Evolutionary conservation across 2,888 invertebrate species (phyloP).

Genomic region (Dynastes tityus): DNA sequence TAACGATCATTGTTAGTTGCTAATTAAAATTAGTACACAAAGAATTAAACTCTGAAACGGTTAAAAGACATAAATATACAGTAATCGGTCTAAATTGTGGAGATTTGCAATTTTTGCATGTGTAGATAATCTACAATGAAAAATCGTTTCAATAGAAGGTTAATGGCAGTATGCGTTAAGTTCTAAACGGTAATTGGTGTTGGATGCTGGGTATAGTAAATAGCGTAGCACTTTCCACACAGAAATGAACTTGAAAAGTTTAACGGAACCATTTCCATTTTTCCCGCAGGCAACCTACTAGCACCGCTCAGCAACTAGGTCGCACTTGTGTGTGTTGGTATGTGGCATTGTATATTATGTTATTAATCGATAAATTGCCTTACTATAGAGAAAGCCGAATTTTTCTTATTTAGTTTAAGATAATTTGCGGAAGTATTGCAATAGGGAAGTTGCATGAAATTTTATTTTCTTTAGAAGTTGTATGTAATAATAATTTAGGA

Average conservation of each 20-base stretch:
- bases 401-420: too few relatives aligned
- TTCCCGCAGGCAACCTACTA: slow-evolving; percentile 35
- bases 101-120: too few relatives aligned
- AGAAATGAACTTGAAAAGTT: slow-evolving; percentile 36
- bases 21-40: slow-evolving; percentile 1
- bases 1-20: not conserved
- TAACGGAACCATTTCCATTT: slow-evolving; percentile 46
- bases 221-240: slow-evolving; percentile 31
- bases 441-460: too few relatives aligned
- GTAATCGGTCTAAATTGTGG: not conserved
- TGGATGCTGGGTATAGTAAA: too few relatives aligned
- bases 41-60: not conserved
- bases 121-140: not conserved
- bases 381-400: too few relatives aligned
- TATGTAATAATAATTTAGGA: too few relatives aligned
- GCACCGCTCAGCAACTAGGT: slow-evolving; percentile 16
- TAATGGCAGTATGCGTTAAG: slow-evolving; percentile 19
- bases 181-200: slow-evolving; percentile 17
- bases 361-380: too few relatives aligned
- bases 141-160: slow-evolving; percentile 13
- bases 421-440: too few relatives aligned
- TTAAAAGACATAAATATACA: not conserved
- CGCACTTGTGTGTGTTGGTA: slow-evolving; percentile 1
- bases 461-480: too few relatives aligned
- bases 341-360: not conserved